Percentiles rank a stretch among this genome's conserved stretches.
phyloP scores from a whole-genome alignment of 2,888 invertebrate species.

The Pilophorus perplexus region DNA sequence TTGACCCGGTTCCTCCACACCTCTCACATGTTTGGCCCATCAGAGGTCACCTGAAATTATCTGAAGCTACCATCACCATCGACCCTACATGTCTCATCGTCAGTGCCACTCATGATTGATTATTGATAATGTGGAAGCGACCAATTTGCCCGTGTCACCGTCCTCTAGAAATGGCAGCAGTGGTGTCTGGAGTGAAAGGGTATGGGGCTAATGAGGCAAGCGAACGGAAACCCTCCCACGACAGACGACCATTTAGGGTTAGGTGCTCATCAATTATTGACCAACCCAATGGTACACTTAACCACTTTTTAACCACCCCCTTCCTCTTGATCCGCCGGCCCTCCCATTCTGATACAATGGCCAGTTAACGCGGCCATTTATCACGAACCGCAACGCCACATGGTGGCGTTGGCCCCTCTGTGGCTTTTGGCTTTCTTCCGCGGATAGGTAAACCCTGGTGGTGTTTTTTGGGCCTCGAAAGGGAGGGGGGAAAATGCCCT shows the following conservation, averaged over 20 bases:
- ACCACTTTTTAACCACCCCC: constrained; percentile 23
- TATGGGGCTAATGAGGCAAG: not conserved
- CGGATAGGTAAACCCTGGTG: too few species aligned
- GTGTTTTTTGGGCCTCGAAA: constrained; percentile 1
- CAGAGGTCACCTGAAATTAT: too few species aligned
- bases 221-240: not conserved
- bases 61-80: too few species aligned
- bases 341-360: not conserved
- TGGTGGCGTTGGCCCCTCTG: not conserved
- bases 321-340: too few species aligned
- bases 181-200: not conserved
- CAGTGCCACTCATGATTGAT: too few species aligned
- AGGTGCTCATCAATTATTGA: constrained; percentile 26
- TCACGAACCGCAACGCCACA: constrained; percentile 22
- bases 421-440: constrained; percentile 2
- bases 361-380: constrained; percentile 22
- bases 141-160: not conserved
- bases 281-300: constrained; percentile 7
- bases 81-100: too few species aligned
- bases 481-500: too few species aligned
- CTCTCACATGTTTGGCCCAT: too few species aligned
- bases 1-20: too few species aligned
- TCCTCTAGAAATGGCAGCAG: not conserved
- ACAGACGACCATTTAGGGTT: not conserved
- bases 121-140: too few species aligned